Base-by-base conservation (phyloP, 2,888 invertebrate species). In the Leucophora obtusa region DNA sequence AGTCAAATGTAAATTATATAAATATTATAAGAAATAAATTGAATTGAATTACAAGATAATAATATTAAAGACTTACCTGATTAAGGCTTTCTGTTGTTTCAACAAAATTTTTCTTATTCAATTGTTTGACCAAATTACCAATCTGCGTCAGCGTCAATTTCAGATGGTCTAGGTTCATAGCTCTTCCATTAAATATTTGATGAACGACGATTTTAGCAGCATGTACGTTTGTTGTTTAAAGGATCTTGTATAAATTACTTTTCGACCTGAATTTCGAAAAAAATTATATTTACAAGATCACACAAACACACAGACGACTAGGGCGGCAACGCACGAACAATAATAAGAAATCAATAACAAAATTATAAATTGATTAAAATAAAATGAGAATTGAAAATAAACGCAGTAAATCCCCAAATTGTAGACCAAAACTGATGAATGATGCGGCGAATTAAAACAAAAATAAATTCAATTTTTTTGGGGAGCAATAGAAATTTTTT, bases 151-250 rank as follows among this genome's bases (percentile, higher is more conserved):
- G 95, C 94, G 97, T 96, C 69, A 80, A 79, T 77, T 83, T 96
- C 94, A 97, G 94, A 94, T 97, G 95, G 95, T 98, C 98, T 94
- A 97, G 97, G 96, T 96, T 97, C 97, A 97, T 97, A 97, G 96
- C 97, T 97, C 96, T 89, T 85, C 96, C 92, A 92, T 91, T 91
- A 91, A 94, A 68, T 78, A 66, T 60, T 93, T 93, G 75, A 78
- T 74, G 70, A 43, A 77, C 70, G 70, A 70, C 73, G 62, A 78
- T 81, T 78, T 65, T 66, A 81, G 77, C 95, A 72, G 75, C 81
- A 77, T 65, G 28, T 28, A 17, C 81, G 80, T 93, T 94, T 94
- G 93, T 93, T 95, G 96, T 96, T 96, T 96, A 96, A 96, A 96
- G 65, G 73, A 77, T 78, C 77, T 70, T 65, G 70, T 51, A 70